Conservation (phyloP, 2,797 vertebrate genomes). For the Prionace glauca region DNA sequence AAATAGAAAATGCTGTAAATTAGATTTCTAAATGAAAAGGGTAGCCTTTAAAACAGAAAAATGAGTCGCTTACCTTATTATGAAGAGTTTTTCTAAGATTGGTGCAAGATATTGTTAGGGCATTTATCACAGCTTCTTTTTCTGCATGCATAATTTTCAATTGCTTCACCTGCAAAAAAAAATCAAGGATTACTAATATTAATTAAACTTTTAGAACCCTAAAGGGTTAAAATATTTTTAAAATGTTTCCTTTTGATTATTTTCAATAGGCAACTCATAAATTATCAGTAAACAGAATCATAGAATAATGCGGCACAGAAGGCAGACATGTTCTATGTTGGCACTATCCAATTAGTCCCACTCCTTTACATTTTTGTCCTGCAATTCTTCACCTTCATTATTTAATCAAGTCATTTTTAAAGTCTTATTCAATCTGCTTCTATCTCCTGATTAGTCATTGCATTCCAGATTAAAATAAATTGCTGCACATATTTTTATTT, state of each 20-base stretch:
- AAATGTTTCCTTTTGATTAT: background rate
- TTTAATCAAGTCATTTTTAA: background rate
- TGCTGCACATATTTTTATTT: background rate
- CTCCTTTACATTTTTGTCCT: background rate
- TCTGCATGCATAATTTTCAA: slow-evolving; percentile 41
- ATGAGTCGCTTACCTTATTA: slow-evolving; percentile 31
- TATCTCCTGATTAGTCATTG: background rate
- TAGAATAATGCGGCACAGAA: background rate
- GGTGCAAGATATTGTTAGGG: slow-evolving; percentile 19
- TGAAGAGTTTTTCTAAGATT: background rate
- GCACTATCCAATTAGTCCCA: background rate
- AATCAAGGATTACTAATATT: background rate
- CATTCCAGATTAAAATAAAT: background rate
- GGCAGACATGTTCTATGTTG: no score
- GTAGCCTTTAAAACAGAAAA: slow-evolving; percentile 39
- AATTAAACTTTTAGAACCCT: background rate
- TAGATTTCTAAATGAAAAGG: background rate
- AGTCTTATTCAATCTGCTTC: background rate
- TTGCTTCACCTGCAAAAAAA: slow-evolving; percentile 39
- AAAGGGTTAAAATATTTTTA: background rate
- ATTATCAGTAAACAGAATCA: background rate
- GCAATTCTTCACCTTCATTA: background rate
- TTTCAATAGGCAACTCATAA: background rate
- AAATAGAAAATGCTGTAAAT: background rate
- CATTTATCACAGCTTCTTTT: slow-evolving; percentile 37